These are phyloP conservation scores for Ophion ventricosus DNA, from an alignment of 2,888 invertebrate genomes.

Conservation along the genomic window DNA sequence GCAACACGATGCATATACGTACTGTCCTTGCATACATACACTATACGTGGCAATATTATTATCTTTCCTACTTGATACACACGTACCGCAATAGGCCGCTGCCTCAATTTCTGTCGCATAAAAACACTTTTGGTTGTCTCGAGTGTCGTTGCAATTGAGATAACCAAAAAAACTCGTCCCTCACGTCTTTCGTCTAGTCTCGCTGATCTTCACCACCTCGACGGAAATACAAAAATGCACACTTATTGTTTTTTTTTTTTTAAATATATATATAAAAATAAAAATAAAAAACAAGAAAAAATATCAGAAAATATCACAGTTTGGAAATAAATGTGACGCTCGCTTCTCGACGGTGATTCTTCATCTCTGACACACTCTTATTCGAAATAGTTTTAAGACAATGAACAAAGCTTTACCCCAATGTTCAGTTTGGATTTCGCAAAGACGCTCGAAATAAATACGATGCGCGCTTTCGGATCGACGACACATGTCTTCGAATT, in stretches of 20 bases:
- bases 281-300: too few relatives aligned
- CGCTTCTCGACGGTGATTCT: constrained; percentile 55
- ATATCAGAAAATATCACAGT: constrained; percentile 9
- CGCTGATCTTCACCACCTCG: constrained; percentile 55
- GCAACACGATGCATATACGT: constrained; percentile 14
- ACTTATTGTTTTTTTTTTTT: constrained; percentile 22
- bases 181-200: constrained; percentile 58
- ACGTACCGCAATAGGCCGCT: constrained; percentile 47
- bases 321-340: constrained; percentile 54
- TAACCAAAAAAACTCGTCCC: constrained; percentile 46
- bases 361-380: constrained; percentile 24
- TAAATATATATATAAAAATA: constrained; percentile 8
- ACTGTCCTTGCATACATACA: not conserved
- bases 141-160: constrained; percentile 40
- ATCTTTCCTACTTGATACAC: constrained; percentile 45
- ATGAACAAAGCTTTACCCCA: not conserved
- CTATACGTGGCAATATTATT: constrained; percentile 20
- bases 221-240: constrained; percentile 12
- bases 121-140: constrained; percentile 54
- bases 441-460: too few relatives aligned
- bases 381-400: not conserved
- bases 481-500: too few relatives aligned
- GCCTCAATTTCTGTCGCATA: constrained; percentile 55
- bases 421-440: not conserved
- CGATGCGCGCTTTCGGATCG: too few relatives aligned